Evolutionary conservation across 1,140 invertebrate genomes (phyloP), one percentile per base, ranked within the genome.

Genomic region (Homalodisca vitripennis): DNA sequence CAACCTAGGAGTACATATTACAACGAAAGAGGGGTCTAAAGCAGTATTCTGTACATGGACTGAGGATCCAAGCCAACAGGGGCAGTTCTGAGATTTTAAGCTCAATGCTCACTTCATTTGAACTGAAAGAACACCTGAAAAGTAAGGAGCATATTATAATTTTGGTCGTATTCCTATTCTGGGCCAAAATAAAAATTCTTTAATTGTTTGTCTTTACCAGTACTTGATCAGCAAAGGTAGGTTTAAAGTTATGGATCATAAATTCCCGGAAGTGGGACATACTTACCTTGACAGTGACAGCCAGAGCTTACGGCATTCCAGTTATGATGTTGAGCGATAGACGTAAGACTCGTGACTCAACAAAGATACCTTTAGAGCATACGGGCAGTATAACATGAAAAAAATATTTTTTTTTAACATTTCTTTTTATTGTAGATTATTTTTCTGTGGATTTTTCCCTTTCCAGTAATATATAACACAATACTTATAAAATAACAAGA

Each of bases 221-320:
- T 68, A 51, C 20, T 57, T 68, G 66, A 32, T 31, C 55, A 6
- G n/a, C 6, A 30, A 68, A 68, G 66, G 66, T 3, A 12, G 13
- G 17, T 68, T 68, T 30, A 68, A 68, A 30, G 66, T 55, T 12
- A 68, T 68, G 26, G 65, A 67, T 51, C 65, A 51, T 27, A 67
- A 67, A 51, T 67, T 67, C 24, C 34, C 34, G 10, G 65, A 67
- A 48, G 65, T 67, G 17, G 65, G 47, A 2, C 65, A 67, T n/a
- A n/a, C n/a, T n/a, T 46, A 46, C 65, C 27, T 67, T 2, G 65
- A 67, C 34, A 26, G 20, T 29, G 65, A 67, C 48, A n/a, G n/a
- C n/a, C n/a, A n/a, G n/a, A n/a, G n/a, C n/a, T n/a, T n/a, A n/a
- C n/a, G n/a, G n/a, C n/a, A n/a, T n/a, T n/a, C n/a, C n/a, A n/a